These are phyloP conservation scores for Leontopithecus rosalia DNA, from an alignment of 2,797 vertebrate genomes.

Conservation along the genomic window DNA sequence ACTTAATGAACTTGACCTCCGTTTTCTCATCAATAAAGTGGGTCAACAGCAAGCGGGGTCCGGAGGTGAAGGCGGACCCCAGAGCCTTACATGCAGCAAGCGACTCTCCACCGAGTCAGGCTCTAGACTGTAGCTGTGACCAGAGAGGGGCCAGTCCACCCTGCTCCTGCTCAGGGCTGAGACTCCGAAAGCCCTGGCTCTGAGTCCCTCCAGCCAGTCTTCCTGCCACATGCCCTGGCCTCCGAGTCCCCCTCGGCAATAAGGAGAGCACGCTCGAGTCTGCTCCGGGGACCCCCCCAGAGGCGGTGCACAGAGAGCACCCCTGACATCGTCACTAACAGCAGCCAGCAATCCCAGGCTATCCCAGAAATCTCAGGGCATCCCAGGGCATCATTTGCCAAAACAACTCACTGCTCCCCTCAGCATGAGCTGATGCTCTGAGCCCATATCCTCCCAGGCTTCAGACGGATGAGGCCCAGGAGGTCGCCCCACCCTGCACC, in stretches of 20 bases:
- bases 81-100: not conserved
- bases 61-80: not conserved
- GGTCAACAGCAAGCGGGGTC: too few species aligned
- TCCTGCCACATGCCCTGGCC: not conserved
- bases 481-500: not conserved
- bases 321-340: not conserved
- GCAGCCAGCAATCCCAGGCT: not conserved
- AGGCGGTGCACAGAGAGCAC: not conserved
- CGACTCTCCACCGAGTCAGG: not conserved
- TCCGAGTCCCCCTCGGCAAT: not conserved
- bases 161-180: not conserved
- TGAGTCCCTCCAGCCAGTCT: not conserved
- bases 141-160: too few species aligned
- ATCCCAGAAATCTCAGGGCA: too few species aligned
- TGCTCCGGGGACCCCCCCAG: not conserved
- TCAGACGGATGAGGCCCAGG: not conserved
- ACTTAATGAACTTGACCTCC: not conserved
- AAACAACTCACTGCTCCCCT: not conserved
- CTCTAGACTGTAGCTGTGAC: too few species aligned
- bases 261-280: not conserved
- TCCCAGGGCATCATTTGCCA: not conserved
- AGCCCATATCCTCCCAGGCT: not conserved
- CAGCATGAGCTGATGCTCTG: not conserved
- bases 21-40: not conserved
- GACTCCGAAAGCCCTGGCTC: not conserved